Percentiles rank a stretch among this genome's conserved stretches.
These are phyloP conservation scores for Athrips mouffetella DNA, from an alignment of 2,888 invertebrate species.

Conservation along the genomic window DNA sequence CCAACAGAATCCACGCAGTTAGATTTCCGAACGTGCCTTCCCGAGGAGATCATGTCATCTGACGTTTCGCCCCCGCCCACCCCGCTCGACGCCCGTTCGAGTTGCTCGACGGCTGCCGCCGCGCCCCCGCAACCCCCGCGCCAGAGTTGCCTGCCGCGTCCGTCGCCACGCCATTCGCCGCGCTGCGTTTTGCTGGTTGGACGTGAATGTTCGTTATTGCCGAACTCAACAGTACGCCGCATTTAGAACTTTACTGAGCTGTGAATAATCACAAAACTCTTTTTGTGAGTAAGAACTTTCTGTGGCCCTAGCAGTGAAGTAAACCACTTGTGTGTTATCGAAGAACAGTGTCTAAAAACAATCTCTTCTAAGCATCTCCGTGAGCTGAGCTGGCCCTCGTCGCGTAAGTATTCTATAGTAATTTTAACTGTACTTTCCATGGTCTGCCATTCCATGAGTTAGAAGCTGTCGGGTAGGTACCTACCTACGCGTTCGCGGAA, in stretches of 20 bases:
- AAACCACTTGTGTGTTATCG: constrained; percentile 40
- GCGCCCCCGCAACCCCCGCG: constrained; percentile 24
- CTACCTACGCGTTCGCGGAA: constrained; percentile 57
- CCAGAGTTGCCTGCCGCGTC: constrained; percentile 24
- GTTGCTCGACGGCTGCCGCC: no score
- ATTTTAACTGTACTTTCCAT: constrained; percentile 70
- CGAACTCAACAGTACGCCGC: constrained; percentile 33
- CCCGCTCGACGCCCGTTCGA: constrained; percentile 22
- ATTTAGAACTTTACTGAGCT: constrained; percentile 42
- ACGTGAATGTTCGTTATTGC: constrained; percentile 26
- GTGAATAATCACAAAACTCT: constrained; percentile 44
- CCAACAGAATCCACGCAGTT: no score
- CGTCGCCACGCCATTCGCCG: constrained; percentile 36
- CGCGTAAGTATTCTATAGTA: constrained; percentile 65
- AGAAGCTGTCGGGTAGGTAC: constrained; percentile 46
- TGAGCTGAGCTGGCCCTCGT: constrained; percentile 37
- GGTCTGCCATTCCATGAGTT: constrained; percentile 39
- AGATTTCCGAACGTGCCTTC: constrained; percentile 32
- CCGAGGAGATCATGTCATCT: constrained; percentile 37
- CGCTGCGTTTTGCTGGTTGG: constrained; percentile 41
- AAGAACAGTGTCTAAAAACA: constrained; percentile 38
- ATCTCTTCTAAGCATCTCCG: constrained; percentile 47
- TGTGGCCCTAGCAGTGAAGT: constrained; percentile 50
- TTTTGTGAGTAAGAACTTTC: constrained; percentile 43
- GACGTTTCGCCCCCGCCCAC: constrained; percentile 36